These are phyloP conservation scores for Pentalonia nigronervosa DNA, from an alignment of 1,140 invertebrate species.

Conservation along the genomic window DNA sequence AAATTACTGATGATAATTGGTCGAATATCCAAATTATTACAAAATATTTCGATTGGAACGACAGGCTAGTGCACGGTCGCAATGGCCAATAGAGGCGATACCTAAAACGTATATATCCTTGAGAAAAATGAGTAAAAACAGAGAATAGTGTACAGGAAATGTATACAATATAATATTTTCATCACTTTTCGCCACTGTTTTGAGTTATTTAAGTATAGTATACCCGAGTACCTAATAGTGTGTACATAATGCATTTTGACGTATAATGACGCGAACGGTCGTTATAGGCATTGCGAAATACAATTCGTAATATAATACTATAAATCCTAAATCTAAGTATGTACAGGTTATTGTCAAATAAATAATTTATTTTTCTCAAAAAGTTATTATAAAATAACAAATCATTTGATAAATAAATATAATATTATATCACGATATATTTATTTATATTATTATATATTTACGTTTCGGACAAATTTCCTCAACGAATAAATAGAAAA, in stretches of 20 bases:
- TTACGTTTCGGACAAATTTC: neutral
- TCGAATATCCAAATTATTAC: neutral
- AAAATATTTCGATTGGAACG: neutral
- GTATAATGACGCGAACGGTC: neutral
- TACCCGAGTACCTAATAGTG: neutral
- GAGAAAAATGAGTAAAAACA: neutral
- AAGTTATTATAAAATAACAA: neutral
- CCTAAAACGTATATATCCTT: neutral
- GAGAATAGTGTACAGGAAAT: neutral
- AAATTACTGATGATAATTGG: neutral
- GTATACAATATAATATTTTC: neutral
- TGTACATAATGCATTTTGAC: neutral
- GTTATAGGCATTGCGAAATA: neutral
- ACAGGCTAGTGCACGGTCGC: neutral
- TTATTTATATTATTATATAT: neutral
- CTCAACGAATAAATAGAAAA: neutral
- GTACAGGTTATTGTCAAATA: neutral
- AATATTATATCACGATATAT: neutral
- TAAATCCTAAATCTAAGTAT: neutral
- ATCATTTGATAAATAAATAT: slow-evolving; percentile 5
- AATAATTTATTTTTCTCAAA: neutral
- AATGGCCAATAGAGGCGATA: neutral
- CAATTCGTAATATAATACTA: neutral
- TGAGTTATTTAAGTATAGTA: neutral
- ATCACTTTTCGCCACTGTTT: neutral